Percentiles rank a stretch among this genome's conserved stretches.
These are phyloP conservation scores for Phalanger gymnotis DNA, from an alignment of 2,797 vertebrate genomes.

Conservation along the genomic window DNA sequence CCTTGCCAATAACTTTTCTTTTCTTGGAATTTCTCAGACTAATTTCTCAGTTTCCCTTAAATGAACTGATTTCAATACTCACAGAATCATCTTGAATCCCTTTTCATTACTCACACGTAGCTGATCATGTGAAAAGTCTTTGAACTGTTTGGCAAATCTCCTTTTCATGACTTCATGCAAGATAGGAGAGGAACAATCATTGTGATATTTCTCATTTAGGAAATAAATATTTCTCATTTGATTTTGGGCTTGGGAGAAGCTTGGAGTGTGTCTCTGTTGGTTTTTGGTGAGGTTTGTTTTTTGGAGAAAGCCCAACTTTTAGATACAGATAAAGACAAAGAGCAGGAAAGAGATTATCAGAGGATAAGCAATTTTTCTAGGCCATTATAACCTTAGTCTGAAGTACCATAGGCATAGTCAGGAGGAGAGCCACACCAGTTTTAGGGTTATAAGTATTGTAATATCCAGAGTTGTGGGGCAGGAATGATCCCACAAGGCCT, in stretches of 20 bases:
- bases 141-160: conserved; percentile 70
- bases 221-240: conserved; percentile 64
- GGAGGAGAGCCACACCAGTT: not conserved
- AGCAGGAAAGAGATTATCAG: conserved; percentile 15
- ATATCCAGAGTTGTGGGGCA: not conserved
- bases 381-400: conserved; percentile 12
- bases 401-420: not conserved
- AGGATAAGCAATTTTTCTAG: not conserved
- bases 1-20: conserved; percentile 43
- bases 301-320: conserved; percentile 51
- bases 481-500: not conserved
- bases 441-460: conserved; percentile 4
- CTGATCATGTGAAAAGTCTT: conserved; percentile 73
- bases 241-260: conserved; percentile 61
- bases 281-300: conserved; percentile 58
- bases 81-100: conserved; percentile 67
- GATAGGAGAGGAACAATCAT: conserved; percentile 72
- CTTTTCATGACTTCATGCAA: conserved; percentile 74
- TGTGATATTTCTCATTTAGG: conserved; percentile 63
- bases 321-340: conserved; percentile 23
- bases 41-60: conserved; percentile 50
- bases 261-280: conserved; percentile 61
- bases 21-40: conserved; percentile 57
- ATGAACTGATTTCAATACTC: conserved; percentile 68
- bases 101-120: conserved; percentile 73